Evolutionary conservation across 2,888 invertebrate genomes (phyloP), one percentile per base, ranked within the genome.

Genomic region (Eupithecia pulchellata): DNA sequence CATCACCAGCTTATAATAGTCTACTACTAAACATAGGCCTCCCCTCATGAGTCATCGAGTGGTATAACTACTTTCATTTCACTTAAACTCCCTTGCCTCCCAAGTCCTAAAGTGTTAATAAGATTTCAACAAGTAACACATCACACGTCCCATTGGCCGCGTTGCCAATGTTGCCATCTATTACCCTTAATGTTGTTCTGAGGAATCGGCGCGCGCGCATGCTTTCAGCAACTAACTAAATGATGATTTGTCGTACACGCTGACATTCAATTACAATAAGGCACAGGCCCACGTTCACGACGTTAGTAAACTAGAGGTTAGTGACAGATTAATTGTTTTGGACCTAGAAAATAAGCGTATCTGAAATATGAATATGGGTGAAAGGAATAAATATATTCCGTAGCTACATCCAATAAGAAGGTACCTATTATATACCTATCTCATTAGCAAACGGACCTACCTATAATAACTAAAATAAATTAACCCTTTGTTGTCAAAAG

Each of bases 101-200:
- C n/a, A 47, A 20, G 20, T 20, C 52, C 25, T 8, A 57, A 57
- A 17, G 14, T 29, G 13, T 29, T 29, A 57, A 57, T 57, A 27
- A 29, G 29, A 57, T 17, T 17, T 57, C 27, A 27, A 27, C 57
- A 14, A 25, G 57, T 17, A 29, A 20, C 25, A 63, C 20, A 66
- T 60, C 34, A 30, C 60, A 39, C 66, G 63, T 58, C 47, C 66
- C 17, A 66, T 66, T 72, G 72, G 63, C 72, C 68, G 55, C 64
- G 63, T 73, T 70, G 68, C 34, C 66, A 68, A 42, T 61, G 63
- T 73, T 70, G 68, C 34, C 66, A 68, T 75, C 55, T 64, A 66
- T 74, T 70, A 71, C 42, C 71, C 60, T 42, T 68, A 75, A 77
- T 77, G 65, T 30, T 30, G 66, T 70, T 58, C 73, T 69, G 73